phyloP scores from a whole-genome alignment of 2,113 vertebrate species.

The Cryptomyrus ogoouensis region DNA sequence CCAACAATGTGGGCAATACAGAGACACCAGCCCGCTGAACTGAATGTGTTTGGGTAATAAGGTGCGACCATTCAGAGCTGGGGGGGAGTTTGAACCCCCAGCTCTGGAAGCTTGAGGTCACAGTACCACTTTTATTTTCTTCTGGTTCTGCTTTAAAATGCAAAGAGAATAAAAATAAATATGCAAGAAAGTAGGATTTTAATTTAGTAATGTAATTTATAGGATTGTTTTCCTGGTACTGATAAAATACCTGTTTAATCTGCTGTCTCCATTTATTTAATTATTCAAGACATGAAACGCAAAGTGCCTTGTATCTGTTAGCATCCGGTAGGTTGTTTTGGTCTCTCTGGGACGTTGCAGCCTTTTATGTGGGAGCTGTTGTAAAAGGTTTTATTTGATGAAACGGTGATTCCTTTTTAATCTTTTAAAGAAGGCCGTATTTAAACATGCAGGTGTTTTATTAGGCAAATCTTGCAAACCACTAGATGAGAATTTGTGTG shows the following conservation, averaged over 20 bases:
- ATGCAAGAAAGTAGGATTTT: not conserved
- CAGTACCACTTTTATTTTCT: not conserved
- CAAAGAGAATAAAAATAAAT: not conserved
- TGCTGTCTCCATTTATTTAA: not conserved
- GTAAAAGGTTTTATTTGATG: not conserved
- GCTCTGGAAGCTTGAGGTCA: not conserved
- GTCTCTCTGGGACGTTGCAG: not conserved
- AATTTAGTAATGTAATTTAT: not conserved
- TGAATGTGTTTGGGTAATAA: not conserved
- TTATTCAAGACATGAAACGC: not conserved
- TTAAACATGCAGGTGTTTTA: not conserved
- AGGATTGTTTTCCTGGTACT: not conserved
- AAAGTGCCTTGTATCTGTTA: not conserved
- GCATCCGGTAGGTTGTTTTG: not conserved
- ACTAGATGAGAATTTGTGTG: not conserved
- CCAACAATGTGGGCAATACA: not conserved
- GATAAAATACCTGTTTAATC: not conserved
- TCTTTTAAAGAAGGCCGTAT: not conserved
- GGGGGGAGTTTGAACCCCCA: not conserved
- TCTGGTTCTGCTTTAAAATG: not conserved
- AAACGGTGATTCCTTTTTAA: not conserved
- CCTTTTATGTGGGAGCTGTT: not conserved
- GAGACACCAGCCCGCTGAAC: not conserved
- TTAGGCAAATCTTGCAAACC: not conserved
- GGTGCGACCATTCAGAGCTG: not conserved